Conservation (phyloP, 1,140 invertebrate genomes). For the Rhynchophorus ferrugineus region DNA sequence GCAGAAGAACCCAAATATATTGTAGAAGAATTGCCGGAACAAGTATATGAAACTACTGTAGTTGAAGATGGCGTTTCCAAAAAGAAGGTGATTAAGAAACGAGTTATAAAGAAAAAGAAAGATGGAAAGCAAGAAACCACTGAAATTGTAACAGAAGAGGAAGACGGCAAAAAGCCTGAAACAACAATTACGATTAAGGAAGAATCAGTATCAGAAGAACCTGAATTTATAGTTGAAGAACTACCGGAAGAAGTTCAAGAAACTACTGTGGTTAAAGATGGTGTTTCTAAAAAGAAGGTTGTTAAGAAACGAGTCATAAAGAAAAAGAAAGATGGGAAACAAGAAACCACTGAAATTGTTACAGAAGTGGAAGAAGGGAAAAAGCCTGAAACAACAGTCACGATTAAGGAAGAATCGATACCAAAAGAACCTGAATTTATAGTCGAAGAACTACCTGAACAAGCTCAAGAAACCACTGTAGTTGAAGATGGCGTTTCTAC, state of each 20-base stretch:
- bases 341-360: slow-evolving; percentile 32
- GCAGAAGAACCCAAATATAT: slow-evolving; percentile 34
- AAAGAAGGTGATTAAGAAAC: slow-evolving; percentile 14
- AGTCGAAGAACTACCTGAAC: slow-evolving; percentile 16
- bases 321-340: slow-evolving; percentile 23
- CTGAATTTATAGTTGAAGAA: slow-evolving; percentile 29
- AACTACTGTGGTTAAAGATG: slow-evolving; percentile 35
- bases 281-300: slow-evolving; percentile 27
- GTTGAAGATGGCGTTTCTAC: too few relatives aligned
- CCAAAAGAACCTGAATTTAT: slow-evolving; percentile 40
- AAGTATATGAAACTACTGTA: slow-evolving; percentile 18
- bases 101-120: slow-evolving; percentile 29
- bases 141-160: slow-evolving; percentile 34
- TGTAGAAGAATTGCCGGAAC: slow-evolving; percentile 19
- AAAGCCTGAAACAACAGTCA: slow-evolving; percentile 33
- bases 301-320: slow-evolving; percentile 36
- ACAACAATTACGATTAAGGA: slow-evolving; percentile 30
- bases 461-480: slow-evolving; percentile 26
- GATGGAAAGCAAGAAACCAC: slow-evolving; percentile 34
- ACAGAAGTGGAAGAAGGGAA: slow-evolving; percentile 26
- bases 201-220: not conserved
- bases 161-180: slow-evolving; percentile 34
- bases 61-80: slow-evolving; percentile 22
- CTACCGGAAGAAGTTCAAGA: slow-evolving; percentile 40
- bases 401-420: slow-evolving; percentile 36